Conservation (phyloP, 2,888 invertebrate species). For the Platycheirus albimanus region DNA sequence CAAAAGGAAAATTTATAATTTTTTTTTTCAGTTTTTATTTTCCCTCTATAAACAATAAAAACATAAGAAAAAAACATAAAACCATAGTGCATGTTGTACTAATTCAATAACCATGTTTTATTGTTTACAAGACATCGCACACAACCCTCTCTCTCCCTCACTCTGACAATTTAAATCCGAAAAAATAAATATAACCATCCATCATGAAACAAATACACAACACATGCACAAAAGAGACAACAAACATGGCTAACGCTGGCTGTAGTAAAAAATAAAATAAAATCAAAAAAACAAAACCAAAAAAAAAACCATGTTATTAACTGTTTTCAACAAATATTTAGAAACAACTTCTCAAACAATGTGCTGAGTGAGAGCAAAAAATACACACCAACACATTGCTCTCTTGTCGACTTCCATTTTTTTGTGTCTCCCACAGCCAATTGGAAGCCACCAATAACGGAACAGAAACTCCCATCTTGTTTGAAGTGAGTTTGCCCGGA, state of each 20-base stretch:
- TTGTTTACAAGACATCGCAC: constrained; percentile 14
- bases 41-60: constrained; percentile 9
- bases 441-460: constrained; percentile 25
- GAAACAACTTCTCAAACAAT: constrained; percentile 59
- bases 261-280: constrained; percentile 14
- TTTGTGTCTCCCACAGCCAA: constrained; percentile 34
- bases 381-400: constrained; percentile 6
- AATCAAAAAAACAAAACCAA: constrained; percentile 5
- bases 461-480: constrained; percentile 33
- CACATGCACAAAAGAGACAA: constrained; percentile 18
- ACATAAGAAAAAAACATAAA: no score
- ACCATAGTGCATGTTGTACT: constrained; percentile 9
- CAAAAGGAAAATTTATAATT: constrained; percentile 11
- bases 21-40: neutral
- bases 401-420: constrained; percentile 55
- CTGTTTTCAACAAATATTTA: constrained; percentile 70
- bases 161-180: neutral
- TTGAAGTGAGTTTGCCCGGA: neutral
- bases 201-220: constrained; percentile 24
- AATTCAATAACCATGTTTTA: constrained; percentile 33
- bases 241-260: constrained; percentile 33
- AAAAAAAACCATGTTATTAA: constrained; percentile 50
- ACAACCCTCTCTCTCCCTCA: neutral
- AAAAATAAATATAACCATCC: constrained; percentile 34
- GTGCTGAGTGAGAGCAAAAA: constrained; percentile 4